Conservation (phyloP, 2,797 vertebrate genomes). For the Esox masquinongy region DNA sequence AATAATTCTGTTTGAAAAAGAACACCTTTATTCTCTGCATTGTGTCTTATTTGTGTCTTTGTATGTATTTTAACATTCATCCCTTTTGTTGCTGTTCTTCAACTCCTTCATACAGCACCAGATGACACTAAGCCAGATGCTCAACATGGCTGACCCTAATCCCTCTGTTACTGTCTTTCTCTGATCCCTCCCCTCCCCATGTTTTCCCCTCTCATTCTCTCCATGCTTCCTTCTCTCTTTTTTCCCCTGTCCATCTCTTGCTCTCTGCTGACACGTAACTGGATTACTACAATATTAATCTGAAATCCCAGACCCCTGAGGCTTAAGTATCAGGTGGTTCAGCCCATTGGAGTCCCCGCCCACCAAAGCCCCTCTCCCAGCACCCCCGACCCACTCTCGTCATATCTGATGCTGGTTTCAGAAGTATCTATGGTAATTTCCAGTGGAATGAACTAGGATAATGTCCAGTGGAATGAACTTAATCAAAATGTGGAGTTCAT, state of each 20-base stretch:
- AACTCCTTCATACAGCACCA: slow-evolving; percentile 33
- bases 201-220: slow-evolving; percentile 20
- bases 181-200: slow-evolving; percentile 42
- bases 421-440: neutral
- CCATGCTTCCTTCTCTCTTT: slow-evolving; percentile 34
- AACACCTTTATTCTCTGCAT: neutral
- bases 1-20: too few species aligned
- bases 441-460: too few species aligned
- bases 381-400: slow-evolving; percentile 1
- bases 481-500: too few species aligned
- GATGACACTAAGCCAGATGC: slow-evolving; percentile 67
- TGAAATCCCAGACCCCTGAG: slow-evolving; percentile 46
- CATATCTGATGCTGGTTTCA: neutral
- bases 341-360: slow-evolving; percentile 11
- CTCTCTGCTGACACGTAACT: slow-evolving; percentile 50
- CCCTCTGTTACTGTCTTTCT: slow-evolving; percentile 62
- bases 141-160: slow-evolving; percentile 79
- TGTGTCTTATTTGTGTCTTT: neutral
- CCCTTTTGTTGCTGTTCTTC: slow-evolving; percentile 14
- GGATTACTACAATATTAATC: slow-evolving; percentile 73
- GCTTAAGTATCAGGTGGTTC: slow-evolving; percentile 45
- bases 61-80: neutral
- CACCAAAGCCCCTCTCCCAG: slow-evolving; percentile 8
- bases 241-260: slow-evolving; percentile 15
- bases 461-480: too few species aligned